These are phyloP conservation scores for Serinus canaria DNA, from an alignment of 2,113 vertebrate genomes.

Conservation along the genomic window DNA sequence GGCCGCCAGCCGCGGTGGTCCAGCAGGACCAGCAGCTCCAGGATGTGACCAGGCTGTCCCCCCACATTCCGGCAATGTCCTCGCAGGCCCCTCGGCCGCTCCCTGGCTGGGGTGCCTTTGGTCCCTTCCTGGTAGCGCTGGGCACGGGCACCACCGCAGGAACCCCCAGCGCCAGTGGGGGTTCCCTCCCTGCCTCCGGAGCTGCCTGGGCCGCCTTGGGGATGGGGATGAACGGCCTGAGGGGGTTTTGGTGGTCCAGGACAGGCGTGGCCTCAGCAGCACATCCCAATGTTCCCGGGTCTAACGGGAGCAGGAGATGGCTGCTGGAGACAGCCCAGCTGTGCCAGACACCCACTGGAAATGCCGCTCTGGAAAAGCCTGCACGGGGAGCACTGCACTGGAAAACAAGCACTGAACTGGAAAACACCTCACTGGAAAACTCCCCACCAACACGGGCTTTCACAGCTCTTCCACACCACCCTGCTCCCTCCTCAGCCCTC, in stretches of 20 bases:
- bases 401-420: not conserved
- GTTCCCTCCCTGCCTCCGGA: not conserved
- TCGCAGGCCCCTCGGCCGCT: accelerated
- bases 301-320: accelerated
- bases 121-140: not conserved
- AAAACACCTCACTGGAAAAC: not conserved
- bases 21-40: not conserved
- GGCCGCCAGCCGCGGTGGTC: accelerated
- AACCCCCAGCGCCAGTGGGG: accelerated
- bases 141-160: accelerated
- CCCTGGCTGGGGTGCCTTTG: not conserved
- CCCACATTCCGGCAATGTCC: accelerated
- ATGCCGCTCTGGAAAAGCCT: not conserved
- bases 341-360: not conserved
- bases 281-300: not conserved
- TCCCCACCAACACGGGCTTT: accelerated
- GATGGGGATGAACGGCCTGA: not conserved
- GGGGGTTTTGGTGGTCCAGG: not conserved
- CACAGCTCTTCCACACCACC: not conserved
- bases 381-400: not conserved
- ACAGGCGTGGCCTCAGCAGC: not conserved
- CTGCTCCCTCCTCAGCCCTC: not conserved
- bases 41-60: not conserved
- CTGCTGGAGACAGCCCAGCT: not conserved
- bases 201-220: not conserved